Percentiles rank a stretch among this genome's conserved stretches.
Evolutionary conservation across 2,113 vertebrate species (phyloP).

Genomic region (Rafetus swinhoei): DNA sequence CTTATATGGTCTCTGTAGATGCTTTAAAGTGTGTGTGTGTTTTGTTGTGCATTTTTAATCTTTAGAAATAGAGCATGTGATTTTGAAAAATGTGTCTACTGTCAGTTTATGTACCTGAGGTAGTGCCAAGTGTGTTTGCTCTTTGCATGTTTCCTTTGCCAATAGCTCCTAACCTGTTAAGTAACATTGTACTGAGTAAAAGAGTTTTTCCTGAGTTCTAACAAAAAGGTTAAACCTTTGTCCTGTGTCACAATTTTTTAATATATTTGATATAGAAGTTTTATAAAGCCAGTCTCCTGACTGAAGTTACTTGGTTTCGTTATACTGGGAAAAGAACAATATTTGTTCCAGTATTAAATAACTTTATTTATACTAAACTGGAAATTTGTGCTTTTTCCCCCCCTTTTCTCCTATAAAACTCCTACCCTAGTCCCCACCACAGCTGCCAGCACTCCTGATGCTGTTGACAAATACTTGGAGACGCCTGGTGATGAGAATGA

Average conservation of each 20-base stretch:
- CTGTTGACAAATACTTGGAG: constrained; percentile 96
- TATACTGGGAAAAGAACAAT: neutral
- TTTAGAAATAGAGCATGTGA: neutral
- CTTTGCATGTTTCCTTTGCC: constrained; percentile 3
- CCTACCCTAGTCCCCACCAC: constrained; percentile 89
- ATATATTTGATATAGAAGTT: neutral
- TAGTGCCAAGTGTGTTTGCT: neutral
- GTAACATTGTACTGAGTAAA: neutral
- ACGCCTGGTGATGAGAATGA: constrained; percentile 97
- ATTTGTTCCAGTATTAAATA: neutral
- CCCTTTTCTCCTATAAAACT: neutral
- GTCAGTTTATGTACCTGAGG: neutral
- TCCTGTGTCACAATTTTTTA: neutral
- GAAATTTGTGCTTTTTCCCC: constrained; percentile 20
- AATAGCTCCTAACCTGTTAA: neutral
- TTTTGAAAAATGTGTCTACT: constrained; percentile 10
- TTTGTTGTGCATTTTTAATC: neutral
- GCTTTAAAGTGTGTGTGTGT: neutral
- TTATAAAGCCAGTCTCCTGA: neutral
- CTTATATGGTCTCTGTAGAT: constrained; percentile 10
- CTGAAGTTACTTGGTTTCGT: neutral
- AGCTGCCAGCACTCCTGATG: constrained; percentile 91
- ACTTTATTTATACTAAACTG: constrained; percentile 12
- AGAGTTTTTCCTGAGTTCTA: neutral
- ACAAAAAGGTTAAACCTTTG: neutral